Evolutionary conservation across 2,797 vertebrate species (phyloP).

Genomic region (Carduelis carduelis): DNA sequence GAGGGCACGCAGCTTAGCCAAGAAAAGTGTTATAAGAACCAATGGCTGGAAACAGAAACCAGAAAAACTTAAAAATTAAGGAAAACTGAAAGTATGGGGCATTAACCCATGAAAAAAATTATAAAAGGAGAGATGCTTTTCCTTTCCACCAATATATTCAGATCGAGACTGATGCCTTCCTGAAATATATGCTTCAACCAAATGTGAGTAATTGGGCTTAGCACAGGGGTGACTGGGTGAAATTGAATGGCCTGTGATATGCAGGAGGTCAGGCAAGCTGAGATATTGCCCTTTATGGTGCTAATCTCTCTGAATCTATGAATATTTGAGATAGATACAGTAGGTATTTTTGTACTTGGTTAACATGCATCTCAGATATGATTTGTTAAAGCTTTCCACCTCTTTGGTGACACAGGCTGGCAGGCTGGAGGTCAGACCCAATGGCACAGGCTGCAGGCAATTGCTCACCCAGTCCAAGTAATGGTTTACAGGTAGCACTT

Average conservation of each 20-base stretch:
- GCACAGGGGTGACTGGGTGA: not conserved
- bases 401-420: not conserved
- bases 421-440: not conserved
- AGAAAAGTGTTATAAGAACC: not conserved
- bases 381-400: not conserved
- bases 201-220: not conserved
- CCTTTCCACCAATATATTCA: not conserved
- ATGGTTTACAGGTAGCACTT: not conserved
- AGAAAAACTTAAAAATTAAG: not conserved
- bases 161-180: not conserved
- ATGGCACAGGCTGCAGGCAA: not conserved
- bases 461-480: not conserved
- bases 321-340: not conserved
- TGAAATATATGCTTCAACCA: not conserved
- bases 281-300: not conserved
- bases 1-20: not conserved
- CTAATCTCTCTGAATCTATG: not conserved
- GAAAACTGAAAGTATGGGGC: not conserved
- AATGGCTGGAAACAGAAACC: not conserved
- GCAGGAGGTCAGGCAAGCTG: not conserved
- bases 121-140: not conserved
- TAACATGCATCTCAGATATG: not conserved
- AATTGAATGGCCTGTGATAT: not conserved
- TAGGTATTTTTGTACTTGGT: not conserved
- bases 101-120: not conserved